phyloP scores from a whole-genome alignment of 2,113 vertebrate genomes.

The Rhipidura dahli region DNA sequence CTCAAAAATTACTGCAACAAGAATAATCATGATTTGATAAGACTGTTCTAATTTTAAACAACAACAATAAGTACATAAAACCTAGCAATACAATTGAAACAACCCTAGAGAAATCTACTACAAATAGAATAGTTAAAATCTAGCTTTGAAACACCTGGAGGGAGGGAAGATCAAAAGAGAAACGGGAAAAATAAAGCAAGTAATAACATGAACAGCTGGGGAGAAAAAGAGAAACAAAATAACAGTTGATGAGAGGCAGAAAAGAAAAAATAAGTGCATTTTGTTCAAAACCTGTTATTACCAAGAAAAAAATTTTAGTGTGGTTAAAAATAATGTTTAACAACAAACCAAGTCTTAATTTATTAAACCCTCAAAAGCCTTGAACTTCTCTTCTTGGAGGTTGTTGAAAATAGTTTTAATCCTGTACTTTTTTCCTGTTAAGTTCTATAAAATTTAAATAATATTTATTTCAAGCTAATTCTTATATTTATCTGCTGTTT shows the following conservation, averaged over 20 bases:
- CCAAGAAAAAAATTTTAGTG: conserved; percentile 49
- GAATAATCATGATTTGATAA: background rate
- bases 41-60: conserved; percentile 8
- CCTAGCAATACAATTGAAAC: background rate
- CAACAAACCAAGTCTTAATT: conserved; percentile 34
- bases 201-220: conserved; percentile 66
- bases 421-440: background rate
- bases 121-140: background rate
- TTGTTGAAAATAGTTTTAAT: background rate
- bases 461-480: background rate
- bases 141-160: conserved; percentile 29
- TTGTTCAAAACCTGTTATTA: conserved; percentile 70
- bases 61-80: background rate
- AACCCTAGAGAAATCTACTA: background rate
- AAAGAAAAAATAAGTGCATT: background rate
- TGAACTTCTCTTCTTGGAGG: background rate
- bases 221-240: conserved; percentile 37
- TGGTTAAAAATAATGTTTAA: conserved; percentile 57
- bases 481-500: background rate
- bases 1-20: background rate
- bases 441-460: background rate
- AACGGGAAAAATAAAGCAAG: conserved; percentile 63
- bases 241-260: conserved; percentile 45
- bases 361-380: background rate
- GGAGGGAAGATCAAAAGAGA: conserved; percentile 11